A percentile compares a stretch with the other conserved stretches of the same genome.
Evolutionary conservation across 1,140 invertebrate genomes (phyloP).

Genomic region (Platyscapa corneri): DNA sequence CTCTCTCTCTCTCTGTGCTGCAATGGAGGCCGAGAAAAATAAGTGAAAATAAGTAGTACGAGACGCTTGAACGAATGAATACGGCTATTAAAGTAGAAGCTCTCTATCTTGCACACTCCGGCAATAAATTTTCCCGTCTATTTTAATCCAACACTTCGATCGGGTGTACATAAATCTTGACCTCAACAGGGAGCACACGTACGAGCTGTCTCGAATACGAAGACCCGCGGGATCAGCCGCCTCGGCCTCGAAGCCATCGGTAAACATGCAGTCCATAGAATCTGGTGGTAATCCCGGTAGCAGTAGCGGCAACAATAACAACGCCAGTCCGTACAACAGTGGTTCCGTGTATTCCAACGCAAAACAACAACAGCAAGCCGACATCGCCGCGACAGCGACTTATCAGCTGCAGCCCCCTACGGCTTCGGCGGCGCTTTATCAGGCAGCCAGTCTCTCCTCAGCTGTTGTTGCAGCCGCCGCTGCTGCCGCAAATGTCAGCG

Average conservation of each 20-base stretch:
- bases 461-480: conserved; percentile 55
- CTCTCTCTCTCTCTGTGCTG: no score
- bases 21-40: no score
- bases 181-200: conserved; percentile 79
- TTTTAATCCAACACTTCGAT: background rate
- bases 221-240: conserved; percentile 64
- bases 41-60: background rate
- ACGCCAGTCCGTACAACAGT: background rate
- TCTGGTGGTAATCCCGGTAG: conserved; percentile 20
- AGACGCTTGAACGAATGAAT: background rate
- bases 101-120: background rate
- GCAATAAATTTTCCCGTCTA: background rate
- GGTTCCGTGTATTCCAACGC: background rate
- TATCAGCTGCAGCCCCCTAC: conserved; percentile 66
- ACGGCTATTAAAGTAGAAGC: background rate
- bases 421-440: conserved; percentile 49
- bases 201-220: conserved; percentile 88
- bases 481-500: conserved; percentile 1
- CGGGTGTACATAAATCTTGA: background rate
- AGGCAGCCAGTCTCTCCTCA: conserved; percentile 54
- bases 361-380: background rate
- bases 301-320: conserved; percentile 41
- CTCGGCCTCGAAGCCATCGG: conserved; percentile 45
- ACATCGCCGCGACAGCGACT: background rate
- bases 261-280: conserved; percentile 3